Evolutionary conservation across 2,888 invertebrate genomes (phyloP), one percentile per base, ranked within the genome.

Genomic region (Trissonchulus latispiculum): DNA sequence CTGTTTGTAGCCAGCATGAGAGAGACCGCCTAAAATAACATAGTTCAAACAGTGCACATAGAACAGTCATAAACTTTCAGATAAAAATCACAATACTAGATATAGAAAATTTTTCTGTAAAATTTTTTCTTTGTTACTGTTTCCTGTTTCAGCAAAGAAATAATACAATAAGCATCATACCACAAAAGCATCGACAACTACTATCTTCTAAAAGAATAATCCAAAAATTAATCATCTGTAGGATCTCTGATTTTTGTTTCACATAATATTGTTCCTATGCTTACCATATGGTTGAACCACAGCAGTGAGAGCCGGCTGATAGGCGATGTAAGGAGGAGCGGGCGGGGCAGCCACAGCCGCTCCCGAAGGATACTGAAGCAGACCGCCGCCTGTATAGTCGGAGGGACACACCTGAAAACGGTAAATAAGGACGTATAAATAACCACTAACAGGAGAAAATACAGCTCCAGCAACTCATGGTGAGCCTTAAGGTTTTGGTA

Each of bases 251-350:
- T n/a, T n/a, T n/a, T n/a, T n/a, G n/a, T n/a, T n/a, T n/a, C n/a
- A n/a, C n/a, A n/a, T n/a, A n/a, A n/a, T n/a, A n/a, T n/a, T n/a
- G n/a, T n/a, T n/a, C n/a, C n/a, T n/a, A n/a, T n/a, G n/a, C n/a
- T n/a, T 75, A 74, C 79, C 78, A 72, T 81, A 80, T n/a, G 80
- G 80, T 69, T 79, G 77, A 1, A 72, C 8, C 1, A 80, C 75
- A 2, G 78, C 76, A 1, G 78, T 75, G 70, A 77, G 36, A 8
- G 75, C 37, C 15, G 81, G 80, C 64, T 79, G 80, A 70, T 80
- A 80, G 71, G 75, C 61, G 61, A 80, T 78, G 75, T 79, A 81
- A 36, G 77, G 80, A 28, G 77, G 76, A n/a, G 77, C 77, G n/a
- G 77, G 75, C 1, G 61, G 28, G 29, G 62, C 71, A n/a, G 71